Conservation (phyloP, 35 echinoderm and acorn worm genomes). For the Ophiothrix spiculata region DNA sequence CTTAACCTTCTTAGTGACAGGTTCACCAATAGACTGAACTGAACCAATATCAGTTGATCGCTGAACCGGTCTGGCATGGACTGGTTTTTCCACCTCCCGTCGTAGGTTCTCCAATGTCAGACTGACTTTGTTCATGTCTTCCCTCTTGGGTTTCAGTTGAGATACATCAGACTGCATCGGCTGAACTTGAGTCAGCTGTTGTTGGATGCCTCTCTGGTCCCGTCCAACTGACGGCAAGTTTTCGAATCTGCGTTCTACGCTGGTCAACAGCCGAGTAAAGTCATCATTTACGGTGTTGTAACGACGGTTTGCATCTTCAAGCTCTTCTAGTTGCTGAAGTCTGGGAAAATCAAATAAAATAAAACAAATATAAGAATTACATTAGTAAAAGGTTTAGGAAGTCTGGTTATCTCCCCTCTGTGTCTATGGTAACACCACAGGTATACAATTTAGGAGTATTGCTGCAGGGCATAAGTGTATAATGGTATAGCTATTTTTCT, state of each 20-base stretch:
- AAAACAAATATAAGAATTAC: no score
- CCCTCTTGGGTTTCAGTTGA: constrained; percentile 52
- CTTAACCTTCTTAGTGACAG: constrained; percentile 48
- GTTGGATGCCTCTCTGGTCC: constrained; percentile 53
- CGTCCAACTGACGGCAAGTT: constrained; percentile 45
- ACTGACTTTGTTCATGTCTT: constrained; percentile 60
- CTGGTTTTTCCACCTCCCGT: constrained; percentile 59
- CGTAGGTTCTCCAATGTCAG: constrained; percentile 62
- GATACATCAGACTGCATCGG: constrained; percentile 69
- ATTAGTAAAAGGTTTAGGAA: no score
- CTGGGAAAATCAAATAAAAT: no score
- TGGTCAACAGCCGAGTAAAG: constrained; percentile 41
- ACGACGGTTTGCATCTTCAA: constrained; percentile 49
- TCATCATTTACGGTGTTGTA: constrained; percentile 65
- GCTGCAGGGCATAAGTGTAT: no score
- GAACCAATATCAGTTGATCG: constrained; percentile 50
- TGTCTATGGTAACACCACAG: no score
- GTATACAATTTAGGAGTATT: no score
- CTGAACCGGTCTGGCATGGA: constrained; percentile 55
- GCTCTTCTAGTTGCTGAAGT: constrained; percentile 67
- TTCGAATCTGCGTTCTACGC: constrained; percentile 60
- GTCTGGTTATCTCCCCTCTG: no score
- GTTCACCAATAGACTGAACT: constrained; percentile 14
- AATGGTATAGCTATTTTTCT: no score
- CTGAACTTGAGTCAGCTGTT: constrained; percentile 78